These are phyloP conservation scores for Catostomus latipinnis DNA, from an alignment of 2,797 vertebrate species.

Conservation along the genomic window DNA sequence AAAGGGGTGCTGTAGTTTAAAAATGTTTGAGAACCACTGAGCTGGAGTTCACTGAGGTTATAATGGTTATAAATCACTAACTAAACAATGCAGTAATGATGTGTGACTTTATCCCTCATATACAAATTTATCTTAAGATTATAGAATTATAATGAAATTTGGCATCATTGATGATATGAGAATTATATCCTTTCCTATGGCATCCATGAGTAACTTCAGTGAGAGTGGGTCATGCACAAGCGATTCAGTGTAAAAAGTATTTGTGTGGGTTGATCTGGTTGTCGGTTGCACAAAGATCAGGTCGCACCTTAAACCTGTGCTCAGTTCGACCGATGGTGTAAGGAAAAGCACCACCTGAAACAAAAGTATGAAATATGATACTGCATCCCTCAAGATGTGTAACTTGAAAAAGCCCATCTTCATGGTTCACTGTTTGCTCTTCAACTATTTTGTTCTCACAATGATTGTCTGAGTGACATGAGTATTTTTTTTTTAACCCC, in stretches of 20 bases:
- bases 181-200: slow-evolving; percentile 87
- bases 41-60: too few species aligned
- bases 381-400: not conserved
- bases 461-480: not conserved
- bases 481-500: slow-evolving; percentile 82
- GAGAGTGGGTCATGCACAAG: slow-evolving; percentile 88
- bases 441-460: not conserved
- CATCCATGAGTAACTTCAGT: slow-evolving; percentile 85
- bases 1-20: too few species aligned
- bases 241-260: slow-evolving; percentile 96
- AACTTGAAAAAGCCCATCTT: not conserved
- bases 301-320: slow-evolving; percentile 90
- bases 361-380: slow-evolving; percentile 11
- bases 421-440: not conserved
- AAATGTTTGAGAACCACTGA: too few species aligned
- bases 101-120: not conserved
- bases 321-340: slow-evolving; percentile 94
- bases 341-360: slow-evolving; percentile 91
- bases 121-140: too few species aligned
- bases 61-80: too few species aligned
- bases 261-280: slow-evolving; percentile 85
- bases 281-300: slow-evolving; percentile 92
- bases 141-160: not conserved
- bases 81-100: too few species aligned
- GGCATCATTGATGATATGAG: not conserved